Evolutionary conservation across 92 coral and sea anemone species (phyloP).

Genomic region (Porites evermanni): DNA sequence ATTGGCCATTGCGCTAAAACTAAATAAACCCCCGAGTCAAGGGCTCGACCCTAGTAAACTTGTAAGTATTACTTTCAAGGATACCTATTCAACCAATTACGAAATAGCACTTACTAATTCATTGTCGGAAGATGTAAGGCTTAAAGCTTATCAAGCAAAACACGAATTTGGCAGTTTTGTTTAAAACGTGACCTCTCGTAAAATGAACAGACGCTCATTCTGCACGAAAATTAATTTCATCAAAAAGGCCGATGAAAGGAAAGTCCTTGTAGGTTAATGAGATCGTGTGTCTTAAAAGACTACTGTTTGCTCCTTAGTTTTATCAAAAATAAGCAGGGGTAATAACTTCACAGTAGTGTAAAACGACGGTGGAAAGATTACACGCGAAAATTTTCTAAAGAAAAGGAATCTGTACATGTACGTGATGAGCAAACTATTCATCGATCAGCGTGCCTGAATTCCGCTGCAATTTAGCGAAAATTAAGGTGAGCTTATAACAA

Average conservation of each 20-base stretch:
- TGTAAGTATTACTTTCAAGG: slow-evolving; percentile 8
- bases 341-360: not conserved
- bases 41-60: not conserved
- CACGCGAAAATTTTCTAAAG: not conserved
- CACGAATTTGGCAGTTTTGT: slow-evolving; percentile 2
- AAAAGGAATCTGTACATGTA: not conserved
- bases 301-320: not conserved
- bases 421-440: not conserved
- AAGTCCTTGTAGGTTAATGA: not conserved
- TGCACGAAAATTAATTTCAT: not conserved
- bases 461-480: not conserved
- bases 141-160: not conserved
- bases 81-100: slow-evolving; percentile 9
- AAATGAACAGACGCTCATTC: not conserved
- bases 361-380: not conserved
- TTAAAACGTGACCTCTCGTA: not conserved
- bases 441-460: not conserved
- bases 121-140: slow-evolving; percentile 1
- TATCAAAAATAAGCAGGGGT: not conserved
- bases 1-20: slow-evolving; percentile 14
- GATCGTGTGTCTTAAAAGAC: not conserved
- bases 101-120: slow-evolving; percentile 17
- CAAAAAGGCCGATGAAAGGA: not conserved
- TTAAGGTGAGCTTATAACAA: not conserved
- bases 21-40: not conserved